These are phyloP conservation scores for Magallana gigas DNA, from an alignment of 1,140 invertebrate species.

Conservation along the genomic window DNA sequence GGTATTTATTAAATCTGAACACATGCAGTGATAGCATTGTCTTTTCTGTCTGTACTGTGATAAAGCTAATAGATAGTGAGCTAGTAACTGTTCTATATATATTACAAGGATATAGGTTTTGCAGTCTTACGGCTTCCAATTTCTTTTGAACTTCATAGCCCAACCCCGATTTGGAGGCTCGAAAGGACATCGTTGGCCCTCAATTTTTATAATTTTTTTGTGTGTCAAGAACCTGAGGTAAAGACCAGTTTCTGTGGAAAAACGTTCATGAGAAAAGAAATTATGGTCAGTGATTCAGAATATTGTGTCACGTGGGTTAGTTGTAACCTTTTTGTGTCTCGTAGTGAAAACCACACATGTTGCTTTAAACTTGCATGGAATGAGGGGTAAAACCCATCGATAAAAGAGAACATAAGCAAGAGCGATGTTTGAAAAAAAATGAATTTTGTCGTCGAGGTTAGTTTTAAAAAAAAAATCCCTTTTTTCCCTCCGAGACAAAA, in stretches of 20 bases:
- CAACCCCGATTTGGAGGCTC: conserved; percentile 65
- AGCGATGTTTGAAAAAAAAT: too few relatives aligned
- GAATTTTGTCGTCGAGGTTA: too few relatives aligned
- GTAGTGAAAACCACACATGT: background rate
- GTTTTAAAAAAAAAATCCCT: too few relatives aligned
- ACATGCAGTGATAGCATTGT: conserved; percentile 32
- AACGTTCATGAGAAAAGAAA: conserved; percentile 10
- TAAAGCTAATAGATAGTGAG: conserved; percentile 1
- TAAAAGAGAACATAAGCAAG: too few relatives aligned
- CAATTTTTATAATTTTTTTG: conserved; percentile 45
- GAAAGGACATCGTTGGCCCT: conserved; percentile 57
- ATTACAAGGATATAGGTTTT: conserved; percentile 11
- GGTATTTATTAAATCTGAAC: background rate
- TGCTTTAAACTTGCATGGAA: too few relatives aligned
- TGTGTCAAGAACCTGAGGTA: conserved; percentile 19
- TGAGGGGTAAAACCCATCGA: too few relatives aligned
- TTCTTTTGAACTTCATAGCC: conserved; percentile 68
- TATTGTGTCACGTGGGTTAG: background rate
- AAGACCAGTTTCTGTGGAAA: conserved; percentile 2
- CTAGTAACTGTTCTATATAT: conserved; percentile 7
- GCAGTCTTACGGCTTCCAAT: conserved; percentile 63
- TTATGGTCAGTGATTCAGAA: conserved; percentile 7
- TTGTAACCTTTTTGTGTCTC: conserved; percentile 2
- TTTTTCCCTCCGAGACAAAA: background rate
- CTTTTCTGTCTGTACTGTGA: conserved; percentile 13